Conservation (phyloP, 2,888 invertebrate species). For the Neoscelio sp. region DNA sequence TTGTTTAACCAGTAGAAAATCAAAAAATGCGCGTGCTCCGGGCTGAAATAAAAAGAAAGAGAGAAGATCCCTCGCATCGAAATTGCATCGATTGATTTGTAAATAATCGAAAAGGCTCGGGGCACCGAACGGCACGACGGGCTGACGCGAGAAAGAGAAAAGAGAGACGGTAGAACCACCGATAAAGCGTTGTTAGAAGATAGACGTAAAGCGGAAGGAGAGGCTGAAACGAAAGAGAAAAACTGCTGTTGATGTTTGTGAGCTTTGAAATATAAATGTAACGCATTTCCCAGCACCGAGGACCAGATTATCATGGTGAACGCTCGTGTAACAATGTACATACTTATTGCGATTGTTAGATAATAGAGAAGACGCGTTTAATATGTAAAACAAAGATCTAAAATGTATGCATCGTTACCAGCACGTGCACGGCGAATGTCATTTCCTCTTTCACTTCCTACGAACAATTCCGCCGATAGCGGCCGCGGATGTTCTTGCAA, state of each 20-base stretch:
- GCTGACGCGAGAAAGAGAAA: background rate
- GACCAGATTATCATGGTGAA: slow-evolving; percentile 68
- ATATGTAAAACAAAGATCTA: slow-evolving; percentile 65
- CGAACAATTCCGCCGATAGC: background rate
- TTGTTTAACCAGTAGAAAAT: slow-evolving; percentile 72
- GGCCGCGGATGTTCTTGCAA: no score
- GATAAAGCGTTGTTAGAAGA: slow-evolving; percentile 33
- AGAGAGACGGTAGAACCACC: slow-evolving; percentile 14
- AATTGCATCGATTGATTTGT: no score
- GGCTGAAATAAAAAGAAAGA: slow-evolving; percentile 34
- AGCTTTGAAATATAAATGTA: slow-evolving; percentile 82
- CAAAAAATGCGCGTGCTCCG: slow-evolving; percentile 72
- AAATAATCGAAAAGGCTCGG: slow-evolving; percentile 1
- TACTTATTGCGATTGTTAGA: slow-evolving; percentile 68
- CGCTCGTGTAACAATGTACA: slow-evolving; percentile 67
- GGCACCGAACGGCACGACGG: background rate
- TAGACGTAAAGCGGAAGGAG: slow-evolving; percentile 24
- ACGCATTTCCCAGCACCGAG: slow-evolving; percentile 78
- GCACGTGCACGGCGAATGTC: slow-evolving; percentile 45
- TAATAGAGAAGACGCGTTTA: slow-evolving; percentile 68
- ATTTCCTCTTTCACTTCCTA: slow-evolving; percentile 35
- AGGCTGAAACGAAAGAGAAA: slow-evolving; percentile 65
- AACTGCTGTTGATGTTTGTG: slow-evolving; percentile 82
- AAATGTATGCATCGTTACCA: slow-evolving; percentile 66
- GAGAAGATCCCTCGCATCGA: background rate